Conservation (phyloP, 2,888 invertebrate genomes). For the Cephus sareptanus region DNA sequence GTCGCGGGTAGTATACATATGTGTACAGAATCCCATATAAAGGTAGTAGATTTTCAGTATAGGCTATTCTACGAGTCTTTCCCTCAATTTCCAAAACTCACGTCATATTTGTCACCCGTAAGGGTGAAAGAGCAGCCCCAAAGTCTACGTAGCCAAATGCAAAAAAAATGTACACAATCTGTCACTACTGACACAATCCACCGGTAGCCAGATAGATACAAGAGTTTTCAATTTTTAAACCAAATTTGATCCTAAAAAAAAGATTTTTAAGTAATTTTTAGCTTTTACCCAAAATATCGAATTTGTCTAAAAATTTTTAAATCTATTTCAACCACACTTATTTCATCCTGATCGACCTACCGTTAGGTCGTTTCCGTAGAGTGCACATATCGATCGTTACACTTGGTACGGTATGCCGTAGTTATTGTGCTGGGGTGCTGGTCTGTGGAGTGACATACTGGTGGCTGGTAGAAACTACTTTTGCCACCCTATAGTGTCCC, state of each 20-base stretch:
- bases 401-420: conserved; percentile 17
- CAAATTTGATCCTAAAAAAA: not conserved
- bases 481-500: not conserved
- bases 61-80: not conserved
- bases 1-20: not conserved
- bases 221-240: too few relatives aligned
- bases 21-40: not conserved
- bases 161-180: not conserved
- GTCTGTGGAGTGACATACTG: conserved; percentile 64
- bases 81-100: not conserved
- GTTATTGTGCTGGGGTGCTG: conserved; percentile 62
- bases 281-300: not conserved
- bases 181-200: not conserved
- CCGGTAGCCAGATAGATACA: not conserved
- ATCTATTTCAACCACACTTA: conserved; percentile 34
- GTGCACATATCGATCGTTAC: conserved; percentile 62
- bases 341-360: conserved; percentile 57
- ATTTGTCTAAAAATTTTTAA: too few relatives aligned
- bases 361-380: conserved; percentile 55
- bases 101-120: not conserved
- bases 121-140: not conserved
- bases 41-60: not conserved
- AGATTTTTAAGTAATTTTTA: not conserved
- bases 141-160: not conserved
- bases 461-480: conserved; percentile 45